Evolutionary conservation across 2,888 invertebrate genomes (phyloP), one percentile per base, ranked within the genome.

Genomic region (Flexamia atlantica): DNA sequence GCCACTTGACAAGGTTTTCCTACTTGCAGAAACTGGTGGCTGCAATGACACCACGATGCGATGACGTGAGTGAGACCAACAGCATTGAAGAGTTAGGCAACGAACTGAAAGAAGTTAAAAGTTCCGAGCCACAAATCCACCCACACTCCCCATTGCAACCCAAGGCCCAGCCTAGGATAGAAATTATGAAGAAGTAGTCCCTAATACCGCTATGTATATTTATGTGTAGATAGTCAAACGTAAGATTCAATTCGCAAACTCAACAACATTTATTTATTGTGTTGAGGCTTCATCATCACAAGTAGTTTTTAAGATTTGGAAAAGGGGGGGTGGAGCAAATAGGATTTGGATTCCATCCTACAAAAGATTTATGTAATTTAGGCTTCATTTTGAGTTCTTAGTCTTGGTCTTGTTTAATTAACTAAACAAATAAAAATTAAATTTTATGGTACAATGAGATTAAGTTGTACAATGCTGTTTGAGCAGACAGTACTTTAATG

Each of bases 21-120:
- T n/a, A n/a, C n/a, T 42, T 17, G 10, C 91, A 97, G 97, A 97
- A 95, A 94, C 90, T 97, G 79, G 93, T 92, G 88, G 93, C 93
- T 88, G 93, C 96, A 7, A 92, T 96, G 85, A 94, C 94, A 87
- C 96, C 97, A 7, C 94, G 94, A 85, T 92, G 96, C 87, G 94
- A 94, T 88, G 95, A 87, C 50, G 20, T 80, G 79, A 86, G 32
- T 46, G 84, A 17, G 76, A 85, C 64, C 17, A 83, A 82, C 74
- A 95, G 87, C 93, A 94, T 87, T 87, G 82, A 42, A 50, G 82
- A 82, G 28, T 17, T 91, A 0, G 92, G 93, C 86, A 92, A 92
- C 83, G 91, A 92, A 60, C 89, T 91, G 4, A 91, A 92, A 85
- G 91, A 91, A 86, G 87, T 90, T 87, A 89, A 89, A 50, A 89